These are phyloP conservation scores for Boloria euphrosyne DNA, from an alignment of 2,888 invertebrate genomes.

Conservation along the genomic window DNA sequence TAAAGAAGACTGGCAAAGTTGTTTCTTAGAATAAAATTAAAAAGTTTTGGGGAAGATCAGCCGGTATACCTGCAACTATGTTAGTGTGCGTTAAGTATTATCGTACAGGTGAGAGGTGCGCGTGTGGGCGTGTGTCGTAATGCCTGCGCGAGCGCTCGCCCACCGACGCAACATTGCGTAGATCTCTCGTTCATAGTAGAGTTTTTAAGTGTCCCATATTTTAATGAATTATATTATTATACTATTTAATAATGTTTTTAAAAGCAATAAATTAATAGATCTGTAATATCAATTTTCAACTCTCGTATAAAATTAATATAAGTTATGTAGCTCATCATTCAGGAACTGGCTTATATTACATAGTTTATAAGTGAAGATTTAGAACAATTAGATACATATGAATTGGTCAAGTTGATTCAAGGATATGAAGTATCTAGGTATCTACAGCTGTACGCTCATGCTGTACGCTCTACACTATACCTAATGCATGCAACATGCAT, in stretches of 20 bases:
- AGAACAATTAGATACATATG: too few species aligned
- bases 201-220: constrained; percentile 14
- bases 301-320: too few species aligned
- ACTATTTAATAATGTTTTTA: not conserved
- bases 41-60: constrained; percentile 49
- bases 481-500: too few species aligned
- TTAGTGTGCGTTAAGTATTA: constrained; percentile 43
- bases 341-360: too few species aligned
- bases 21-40: constrained; percentile 8
- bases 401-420: too few species aligned
- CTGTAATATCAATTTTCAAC: too few species aligned
- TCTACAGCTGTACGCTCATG: too few species aligned
- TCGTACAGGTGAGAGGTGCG: constrained; percentile 45
- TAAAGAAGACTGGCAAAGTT: not conserved
- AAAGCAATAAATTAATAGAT: not conserved
- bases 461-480: too few species aligned
- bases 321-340: too few species aligned
- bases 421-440: too few species aligned
- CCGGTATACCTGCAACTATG: constrained; percentile 59
- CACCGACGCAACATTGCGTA: constrained; percentile 67
- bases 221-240: not conserved
- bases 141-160: constrained; percentile 53
- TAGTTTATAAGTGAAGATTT: too few species aligned
- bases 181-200: constrained; percentile 58
- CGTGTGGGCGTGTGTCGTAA: constrained; percentile 74